These are phyloP conservation scores for Aphis craccivora DNA, from an alignment of 1,140 invertebrate species.

Conservation along the genomic window DNA sequence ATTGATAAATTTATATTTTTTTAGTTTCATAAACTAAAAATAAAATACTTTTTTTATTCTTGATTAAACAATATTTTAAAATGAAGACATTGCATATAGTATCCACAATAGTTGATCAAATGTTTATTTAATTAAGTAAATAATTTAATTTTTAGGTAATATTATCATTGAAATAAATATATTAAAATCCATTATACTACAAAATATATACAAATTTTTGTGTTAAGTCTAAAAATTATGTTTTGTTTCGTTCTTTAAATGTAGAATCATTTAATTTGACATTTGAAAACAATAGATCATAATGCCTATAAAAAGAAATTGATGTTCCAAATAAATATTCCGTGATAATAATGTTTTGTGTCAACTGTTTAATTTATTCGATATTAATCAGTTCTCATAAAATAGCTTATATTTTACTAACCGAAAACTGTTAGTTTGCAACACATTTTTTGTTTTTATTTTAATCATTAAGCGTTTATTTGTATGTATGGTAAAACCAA, in stretches of 20 bases:
- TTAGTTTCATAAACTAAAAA: conserved; percentile 28
- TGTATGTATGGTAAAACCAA: conserved; percentile 19
- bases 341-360: conserved; percentile 21
- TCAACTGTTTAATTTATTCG: conserved; percentile 33
- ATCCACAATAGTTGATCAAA: background rate
- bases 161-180: background rate
- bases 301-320: background rate
- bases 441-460: conserved; percentile 16
- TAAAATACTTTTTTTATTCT: background rate
- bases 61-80: background rate
- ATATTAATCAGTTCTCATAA: background rate
- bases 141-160: background rate
- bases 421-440: background rate
- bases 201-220: background rate
- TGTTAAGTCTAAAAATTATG: background rate
- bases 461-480: background rate
- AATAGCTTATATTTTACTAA: background rate
- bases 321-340: background rate
- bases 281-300: background rate
- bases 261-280: background rate
- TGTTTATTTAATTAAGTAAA: background rate
- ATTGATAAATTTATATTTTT: conserved; percentile 22
- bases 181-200: background rate
- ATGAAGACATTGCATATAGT: background rate
- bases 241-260: background rate